Percentiles rank a stretch among this genome's conserved stretches.
phyloP scores from a whole-genome alignment of 2,797 vertebrate genomes.

The Pangasius mekongensis region DNA sequence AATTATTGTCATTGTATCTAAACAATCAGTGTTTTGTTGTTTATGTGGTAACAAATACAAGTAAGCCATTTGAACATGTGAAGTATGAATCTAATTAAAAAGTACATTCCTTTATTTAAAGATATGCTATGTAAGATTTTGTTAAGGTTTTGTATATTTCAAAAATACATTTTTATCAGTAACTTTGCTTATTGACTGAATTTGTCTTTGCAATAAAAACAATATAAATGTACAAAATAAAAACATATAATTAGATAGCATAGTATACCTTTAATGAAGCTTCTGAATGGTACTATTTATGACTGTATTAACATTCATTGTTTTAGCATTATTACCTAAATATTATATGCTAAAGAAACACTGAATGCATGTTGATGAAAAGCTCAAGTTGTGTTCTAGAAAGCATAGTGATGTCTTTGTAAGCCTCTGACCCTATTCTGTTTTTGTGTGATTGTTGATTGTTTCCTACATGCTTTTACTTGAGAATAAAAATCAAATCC shows the following conservation, averaged over 20 bases:
- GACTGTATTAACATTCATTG: conserved; percentile 27
- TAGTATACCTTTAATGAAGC: conserved; percentile 42
- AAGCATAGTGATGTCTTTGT: conserved; percentile 29
- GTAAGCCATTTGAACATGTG: conserved; percentile 21
- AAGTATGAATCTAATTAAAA: not conserved
- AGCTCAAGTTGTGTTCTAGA: conserved; percentile 16
- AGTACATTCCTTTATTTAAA: conserved; percentile 14
- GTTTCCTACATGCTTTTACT: not conserved
- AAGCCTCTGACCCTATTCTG: conserved; percentile 6
- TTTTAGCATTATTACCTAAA: conserved; percentile 37
- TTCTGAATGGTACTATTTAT: conserved; percentile 38
- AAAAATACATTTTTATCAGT: not conserved
- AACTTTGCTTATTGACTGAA: not conserved
- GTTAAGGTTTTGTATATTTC: conserved; percentile 22
- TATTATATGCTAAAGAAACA: conserved; percentile 19
- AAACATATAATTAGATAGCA: not conserved
- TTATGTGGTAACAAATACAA: conserved; percentile 23
- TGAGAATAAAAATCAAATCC: not conserved
- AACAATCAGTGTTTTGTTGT: conserved; percentile 21
- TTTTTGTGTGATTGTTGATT: conserved; percentile 59
- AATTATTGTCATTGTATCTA: conserved; percentile 5
- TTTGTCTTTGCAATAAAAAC: conserved; percentile 21
- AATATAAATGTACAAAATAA: not conserved
- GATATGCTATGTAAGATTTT: conserved; percentile 19
- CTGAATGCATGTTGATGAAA: conserved; percentile 32